phyloP scores from a whole-genome alignment of 2,113 vertebrate species.

The Larimichthys polyactis region DNA sequence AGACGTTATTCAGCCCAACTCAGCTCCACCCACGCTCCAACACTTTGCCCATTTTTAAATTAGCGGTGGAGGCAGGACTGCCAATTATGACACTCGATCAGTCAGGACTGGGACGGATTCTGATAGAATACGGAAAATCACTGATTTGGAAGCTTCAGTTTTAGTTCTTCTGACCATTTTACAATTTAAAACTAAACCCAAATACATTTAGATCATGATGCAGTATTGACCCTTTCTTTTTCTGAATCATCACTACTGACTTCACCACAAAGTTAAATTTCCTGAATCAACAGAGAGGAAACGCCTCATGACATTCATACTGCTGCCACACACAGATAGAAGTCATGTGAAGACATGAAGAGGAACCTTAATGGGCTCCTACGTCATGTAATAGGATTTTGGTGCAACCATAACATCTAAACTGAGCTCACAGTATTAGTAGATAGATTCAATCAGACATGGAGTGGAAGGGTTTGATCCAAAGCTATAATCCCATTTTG shows the following conservation, averaged over 20 bases:
- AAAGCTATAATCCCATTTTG: slow-evolving; percentile 50
- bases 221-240: background rate
- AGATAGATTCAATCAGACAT: slow-evolving; percentile 62
- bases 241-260: background rate
- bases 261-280: background rate
- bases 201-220: background rate
- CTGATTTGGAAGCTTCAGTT: no score
- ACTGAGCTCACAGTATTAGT: slow-evolving; percentile 58
- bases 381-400: slow-evolving; percentile 64
- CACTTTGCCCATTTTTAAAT: no score
- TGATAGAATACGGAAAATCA: no score
- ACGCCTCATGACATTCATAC: background rate
- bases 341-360: slow-evolving; percentile 12
- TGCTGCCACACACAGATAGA: background rate
- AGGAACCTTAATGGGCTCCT: slow-evolving; percentile 25
- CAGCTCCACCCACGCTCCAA: no score
- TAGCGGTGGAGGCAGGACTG: no score
- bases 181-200: background rate
- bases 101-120: no score
- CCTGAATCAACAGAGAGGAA: background rate
- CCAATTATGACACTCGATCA: no score
- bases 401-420: slow-evolving; percentile 31
- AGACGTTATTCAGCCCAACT: no score
- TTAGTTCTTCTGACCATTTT: no score
- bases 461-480: slow-evolving; percentile 54